Percentiles rank a stretch among this genome's conserved stretches.
Conservation (phyloP, 1,140 invertebrate genomes). For the Ctenoplectra terminalis region DNA sequence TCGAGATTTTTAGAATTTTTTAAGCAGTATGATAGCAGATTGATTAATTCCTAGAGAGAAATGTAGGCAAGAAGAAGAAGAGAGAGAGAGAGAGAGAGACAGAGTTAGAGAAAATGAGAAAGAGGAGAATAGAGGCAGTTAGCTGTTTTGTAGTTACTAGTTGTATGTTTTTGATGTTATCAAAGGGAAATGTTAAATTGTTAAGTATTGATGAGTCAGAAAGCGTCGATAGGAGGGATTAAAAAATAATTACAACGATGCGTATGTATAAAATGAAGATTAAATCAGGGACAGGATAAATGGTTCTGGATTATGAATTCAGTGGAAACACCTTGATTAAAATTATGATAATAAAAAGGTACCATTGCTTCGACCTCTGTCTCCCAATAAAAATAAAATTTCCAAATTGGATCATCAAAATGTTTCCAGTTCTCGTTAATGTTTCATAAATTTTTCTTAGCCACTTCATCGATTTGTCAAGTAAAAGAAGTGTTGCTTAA, state of each 20-base stretch:
- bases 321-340: conserved; percentile 45
- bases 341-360: not conserved
- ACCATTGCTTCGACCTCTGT: conserved; percentile 32
- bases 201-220: not conserved
- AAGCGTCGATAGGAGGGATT: not conserved
- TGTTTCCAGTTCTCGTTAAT: conserved; percentile 30
- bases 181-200: not conserved
- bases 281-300: not conserved
- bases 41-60: not conserved
- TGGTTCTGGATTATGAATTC: not conserved
- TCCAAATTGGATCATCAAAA: conserved; percentile 12
- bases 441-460: not conserved
- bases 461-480: not conserved
- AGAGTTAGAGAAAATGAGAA: not conserved
- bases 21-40: not conserved
- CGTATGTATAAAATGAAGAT: not conserved
- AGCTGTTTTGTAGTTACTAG: too few species aligned
- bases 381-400: not conserved
- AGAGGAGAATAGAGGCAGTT: not conserved
- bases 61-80: too few species aligned
- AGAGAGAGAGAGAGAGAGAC: not conserved
- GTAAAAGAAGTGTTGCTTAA: not conserved
- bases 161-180: not conserved
- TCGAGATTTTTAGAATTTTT: not conserved
- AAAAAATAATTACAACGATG: not conserved